Percentiles rank a stretch among this genome's conserved stretches.
These are phyloP conservation scores for Stictocephala bisonia DNA, from an alignment of 2,888 invertebrate genomes.

Conservation along the genomic window DNA sequence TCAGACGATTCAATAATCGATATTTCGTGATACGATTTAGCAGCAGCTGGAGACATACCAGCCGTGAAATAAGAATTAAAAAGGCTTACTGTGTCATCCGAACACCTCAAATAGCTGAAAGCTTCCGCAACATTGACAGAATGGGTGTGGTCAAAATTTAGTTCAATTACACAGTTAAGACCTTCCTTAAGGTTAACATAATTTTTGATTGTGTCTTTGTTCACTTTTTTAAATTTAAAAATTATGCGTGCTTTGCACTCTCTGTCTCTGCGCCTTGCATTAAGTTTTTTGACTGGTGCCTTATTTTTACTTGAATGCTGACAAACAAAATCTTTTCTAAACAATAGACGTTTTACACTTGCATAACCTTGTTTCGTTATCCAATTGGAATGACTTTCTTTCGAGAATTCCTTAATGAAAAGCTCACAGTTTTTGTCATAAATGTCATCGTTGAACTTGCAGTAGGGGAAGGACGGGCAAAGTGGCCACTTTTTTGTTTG, in stretches of 20 bases:
- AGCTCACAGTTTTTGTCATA: slow-evolving; percentile 24
- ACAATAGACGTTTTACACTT: slow-evolving; percentile 21
- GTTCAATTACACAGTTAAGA: slow-evolving; percentile 12
- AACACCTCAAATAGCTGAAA: slow-evolving; percentile 18
- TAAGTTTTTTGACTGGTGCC: slow-evolving; percentile 19
- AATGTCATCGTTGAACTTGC: slow-evolving; percentile 27
- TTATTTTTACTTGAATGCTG: slow-evolving; percentile 28
- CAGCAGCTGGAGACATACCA: slow-evolving; percentile 19
- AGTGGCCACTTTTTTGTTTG: too few species aligned
- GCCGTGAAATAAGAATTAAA: slow-evolving; percentile 26
- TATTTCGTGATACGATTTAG: slow-evolving; percentile 19
- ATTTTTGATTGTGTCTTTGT: slow-evolving; percentile 27
- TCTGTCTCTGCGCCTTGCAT: slow-evolving; percentile 22
- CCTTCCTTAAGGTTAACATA: slow-evolving; percentile 27
- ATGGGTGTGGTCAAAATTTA: slow-evolving; percentile 19
- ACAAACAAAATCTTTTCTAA: slow-evolving; percentile 32
- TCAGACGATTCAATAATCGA: slow-evolving; percentile 19
- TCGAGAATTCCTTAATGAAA: slow-evolving; percentile 26
- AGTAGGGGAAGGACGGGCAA: too few species aligned
- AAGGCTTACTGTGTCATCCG: slow-evolving; percentile 6
- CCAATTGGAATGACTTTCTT: slow-evolving; percentile 20
- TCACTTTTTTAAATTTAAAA: slow-evolving; percentile 35
- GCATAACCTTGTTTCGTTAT: slow-evolving; percentile 20
- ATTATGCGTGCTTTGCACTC: slow-evolving; percentile 30
- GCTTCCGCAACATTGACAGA: slow-evolving; percentile 33